A percentile compares a stretch with the other conserved stretches of the same genome.
phyloP scores from a whole-genome alignment of 1,140 invertebrate species.

The Ganaspis sp. region DNA sequence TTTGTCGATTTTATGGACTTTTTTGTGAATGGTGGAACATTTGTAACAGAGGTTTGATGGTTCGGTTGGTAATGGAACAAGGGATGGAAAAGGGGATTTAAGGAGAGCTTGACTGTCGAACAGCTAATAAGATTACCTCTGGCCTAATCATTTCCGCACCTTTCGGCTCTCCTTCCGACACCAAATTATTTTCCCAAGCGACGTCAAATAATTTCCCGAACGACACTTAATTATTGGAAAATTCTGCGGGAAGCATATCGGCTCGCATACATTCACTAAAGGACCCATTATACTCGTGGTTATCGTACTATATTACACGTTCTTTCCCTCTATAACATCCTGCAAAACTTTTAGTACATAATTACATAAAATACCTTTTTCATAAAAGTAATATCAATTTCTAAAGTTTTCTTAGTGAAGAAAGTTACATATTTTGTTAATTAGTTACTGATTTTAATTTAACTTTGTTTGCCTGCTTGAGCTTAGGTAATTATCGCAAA shows the following conservation, averaged over 20 bases:
- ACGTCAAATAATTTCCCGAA: slow-evolving; percentile 22
- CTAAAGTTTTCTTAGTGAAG: neutral
- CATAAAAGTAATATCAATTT: neutral
- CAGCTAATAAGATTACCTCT: slow-evolving; percentile 54
- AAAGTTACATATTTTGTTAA: neutral
- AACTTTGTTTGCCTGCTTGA: too few species aligned
- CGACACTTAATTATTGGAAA: slow-evolving; percentile 25
- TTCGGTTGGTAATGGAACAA: neutral
- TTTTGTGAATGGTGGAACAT: too few species aligned
- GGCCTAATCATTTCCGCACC: slow-evolving; percentile 50
- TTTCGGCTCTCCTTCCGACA: neutral
- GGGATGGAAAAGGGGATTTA: slow-evolving; percentile 37
- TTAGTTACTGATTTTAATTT: too few species aligned
- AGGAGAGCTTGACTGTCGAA: slow-evolving; percentile 52
- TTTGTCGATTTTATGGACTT: too few species aligned
- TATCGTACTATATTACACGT: slow-evolving; percentile 15
- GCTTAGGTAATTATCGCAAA: too few species aligned
- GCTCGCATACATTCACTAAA: slow-evolving; percentile 19
- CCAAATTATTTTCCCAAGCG: slow-evolving; percentile 15
- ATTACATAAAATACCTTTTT: neutral
- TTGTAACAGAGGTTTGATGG: slow-evolving; percentile 10
- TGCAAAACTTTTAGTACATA: neutral
- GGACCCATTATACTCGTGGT: slow-evolving; percentile 22
- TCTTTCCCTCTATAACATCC: neutral
- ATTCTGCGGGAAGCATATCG: slow-evolving; percentile 15